A percentile compares a stretch with the other conserved stretches of the same genome.
Evolutionary conservation across 2,797 vertebrate genomes (phyloP).

Genomic region (Paramormyrops hopkinsi): DNA sequence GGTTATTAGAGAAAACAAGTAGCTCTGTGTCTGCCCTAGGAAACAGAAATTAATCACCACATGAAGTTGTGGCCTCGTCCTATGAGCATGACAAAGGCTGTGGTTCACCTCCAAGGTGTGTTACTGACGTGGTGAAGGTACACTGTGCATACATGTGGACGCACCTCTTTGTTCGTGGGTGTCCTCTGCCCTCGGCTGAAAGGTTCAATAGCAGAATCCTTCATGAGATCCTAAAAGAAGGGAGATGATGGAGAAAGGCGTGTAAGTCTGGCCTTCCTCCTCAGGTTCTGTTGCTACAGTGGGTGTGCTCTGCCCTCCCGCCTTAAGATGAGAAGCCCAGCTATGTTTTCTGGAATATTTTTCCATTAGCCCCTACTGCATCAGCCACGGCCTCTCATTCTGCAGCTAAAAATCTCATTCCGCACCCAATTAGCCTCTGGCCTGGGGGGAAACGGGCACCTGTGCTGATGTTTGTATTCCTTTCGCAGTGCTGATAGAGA

Average conservation of each 20-base stretch:
- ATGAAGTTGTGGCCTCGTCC: neutral
- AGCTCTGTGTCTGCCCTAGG: neutral
- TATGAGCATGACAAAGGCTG: neutral
- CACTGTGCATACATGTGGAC: neutral
- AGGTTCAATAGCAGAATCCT: neutral
- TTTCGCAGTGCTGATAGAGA: neutral
- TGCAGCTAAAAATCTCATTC: slow-evolving; percentile 13
- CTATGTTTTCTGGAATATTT: neutral
- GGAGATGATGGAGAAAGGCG: neutral
- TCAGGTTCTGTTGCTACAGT: neutral
- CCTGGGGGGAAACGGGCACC: neutral
- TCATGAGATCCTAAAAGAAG: neutral
- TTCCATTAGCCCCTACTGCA: neutral
- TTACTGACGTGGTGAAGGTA: neutral
- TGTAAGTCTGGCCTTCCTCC: neutral
- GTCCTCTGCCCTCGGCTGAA: neutral
- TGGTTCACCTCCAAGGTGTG: neutral
- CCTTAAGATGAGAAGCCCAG: neutral
- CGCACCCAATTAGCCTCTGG: slow-evolving; percentile 10
- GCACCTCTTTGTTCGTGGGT: neutral
- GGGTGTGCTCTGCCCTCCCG: no score
- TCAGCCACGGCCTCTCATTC: neutral
- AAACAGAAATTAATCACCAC: neutral
- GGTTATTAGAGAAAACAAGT: neutral
- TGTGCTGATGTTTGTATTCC: neutral